Conservation (phyloP, 2,888 invertebrate genomes). For the Blastobasis adustella region DNA sequence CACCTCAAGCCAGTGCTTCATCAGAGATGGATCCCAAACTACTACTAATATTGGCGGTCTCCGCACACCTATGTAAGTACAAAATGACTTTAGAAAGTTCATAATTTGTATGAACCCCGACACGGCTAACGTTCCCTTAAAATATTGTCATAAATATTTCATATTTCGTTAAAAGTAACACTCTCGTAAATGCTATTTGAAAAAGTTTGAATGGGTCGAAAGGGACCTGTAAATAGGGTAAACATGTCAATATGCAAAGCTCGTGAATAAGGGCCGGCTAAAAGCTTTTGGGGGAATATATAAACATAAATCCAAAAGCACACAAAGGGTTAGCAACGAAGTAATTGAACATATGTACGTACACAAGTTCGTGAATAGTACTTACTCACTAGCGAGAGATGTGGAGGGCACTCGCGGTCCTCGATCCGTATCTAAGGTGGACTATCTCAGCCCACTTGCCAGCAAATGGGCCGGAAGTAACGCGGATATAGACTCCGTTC, state of each 20-base stretch:
- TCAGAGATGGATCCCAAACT: conserved; percentile 46
- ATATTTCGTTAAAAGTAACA: conserved; percentile 4
- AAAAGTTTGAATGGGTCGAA: conserved; percentile 19
- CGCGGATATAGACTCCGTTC: conserved; percentile 49
- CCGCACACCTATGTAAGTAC: conserved; percentile 54
- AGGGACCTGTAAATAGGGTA: conserved; percentile 16
- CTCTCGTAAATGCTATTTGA: conserved; percentile 9
- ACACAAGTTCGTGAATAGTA: too few species aligned
- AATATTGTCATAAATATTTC: conserved; percentile 21
- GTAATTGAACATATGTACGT: conserved; percentile 39
- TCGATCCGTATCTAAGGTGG: conserved; percentile 61
- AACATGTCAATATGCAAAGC: conserved; percentile 26
- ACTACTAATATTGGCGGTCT: conserved; percentile 39
- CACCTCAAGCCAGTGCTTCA: conserved; percentile 11
- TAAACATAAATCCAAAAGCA: conserved; percentile 6
- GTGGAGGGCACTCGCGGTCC: conserved; percentile 8
- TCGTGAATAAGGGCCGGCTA: conserved; percentile 22
- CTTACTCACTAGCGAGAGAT: too few species aligned
- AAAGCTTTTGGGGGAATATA: conserved; percentile 10
- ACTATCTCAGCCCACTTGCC: conserved; percentile 68
- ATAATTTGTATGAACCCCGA: neutral
- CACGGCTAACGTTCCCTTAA: conserved; percentile 10
- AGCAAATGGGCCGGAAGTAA: conserved; percentile 65
- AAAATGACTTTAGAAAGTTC: neutral
- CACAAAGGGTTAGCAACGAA: conserved; percentile 23